Percentiles rank a stretch among this genome's conserved stretches.
phyloP scores from a whole-genome alignment of 2,797 vertebrate species.

The Acrocephalus scirpaceus region DNA sequence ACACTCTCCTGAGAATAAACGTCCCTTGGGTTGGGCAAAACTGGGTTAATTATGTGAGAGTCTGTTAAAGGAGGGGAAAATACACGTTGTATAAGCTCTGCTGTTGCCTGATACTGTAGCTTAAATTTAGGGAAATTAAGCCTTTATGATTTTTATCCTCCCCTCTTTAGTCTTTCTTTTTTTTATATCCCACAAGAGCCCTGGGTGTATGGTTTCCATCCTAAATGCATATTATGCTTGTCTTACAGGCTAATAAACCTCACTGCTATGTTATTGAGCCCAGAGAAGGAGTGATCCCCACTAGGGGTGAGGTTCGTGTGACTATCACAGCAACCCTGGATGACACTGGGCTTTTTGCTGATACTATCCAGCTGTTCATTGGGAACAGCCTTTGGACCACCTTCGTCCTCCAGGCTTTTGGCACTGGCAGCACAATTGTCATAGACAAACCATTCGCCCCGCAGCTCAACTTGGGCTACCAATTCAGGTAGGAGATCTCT shows the following conservation, averaged over 20 bases:
- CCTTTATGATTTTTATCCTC: neutral
- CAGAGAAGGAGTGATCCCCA: constrained; percentile 78
- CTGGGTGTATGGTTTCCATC: neutral
- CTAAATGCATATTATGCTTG: neutral
- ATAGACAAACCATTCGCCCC: constrained; percentile 82
- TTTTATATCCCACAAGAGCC: neutral
- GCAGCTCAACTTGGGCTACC: constrained; percentile 82
- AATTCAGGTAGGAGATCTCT: constrained; percentile 82
- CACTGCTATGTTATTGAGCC: constrained; percentile 82
- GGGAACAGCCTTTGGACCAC: constrained; percentile 65
- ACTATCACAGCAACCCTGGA: constrained; percentile 81
- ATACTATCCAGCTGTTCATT: constrained; percentile 70
- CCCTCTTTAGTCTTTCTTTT: neutral
- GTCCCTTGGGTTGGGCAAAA: neutral
- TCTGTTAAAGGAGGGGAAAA: neutral
- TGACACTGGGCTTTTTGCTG: constrained; percentile 78
- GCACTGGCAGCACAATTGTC: constrained; percentile 86
- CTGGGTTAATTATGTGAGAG: neutral
- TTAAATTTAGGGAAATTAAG: neutral
- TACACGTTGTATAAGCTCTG: neutral
- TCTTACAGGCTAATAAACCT: constrained; percentile 70
- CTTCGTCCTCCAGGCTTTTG: constrained; percentile 76
- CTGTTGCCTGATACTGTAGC: neutral
- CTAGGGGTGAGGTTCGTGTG: constrained; percentile 71
- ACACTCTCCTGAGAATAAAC: neutral